A percentile compares a stretch with the other conserved stretches of the same genome.
These are phyloP conservation scores for Neostethus bicornis DNA, from an alignment of 2,797 vertebrate genomes.

Conservation along the genomic window DNA sequence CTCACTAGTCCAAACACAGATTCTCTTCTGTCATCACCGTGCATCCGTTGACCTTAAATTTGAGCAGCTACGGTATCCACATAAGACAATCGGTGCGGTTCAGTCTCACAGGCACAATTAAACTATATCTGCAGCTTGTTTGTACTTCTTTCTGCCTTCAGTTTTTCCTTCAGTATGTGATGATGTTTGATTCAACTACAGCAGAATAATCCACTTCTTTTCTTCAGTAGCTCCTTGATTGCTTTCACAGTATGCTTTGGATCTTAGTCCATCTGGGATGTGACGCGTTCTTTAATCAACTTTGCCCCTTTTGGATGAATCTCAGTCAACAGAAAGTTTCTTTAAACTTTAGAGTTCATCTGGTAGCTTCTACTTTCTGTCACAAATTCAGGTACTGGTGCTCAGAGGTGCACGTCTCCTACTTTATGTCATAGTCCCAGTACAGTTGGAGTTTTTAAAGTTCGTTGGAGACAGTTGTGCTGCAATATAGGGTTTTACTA, in stretches of 20 bases:
- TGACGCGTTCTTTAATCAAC: not conserved
- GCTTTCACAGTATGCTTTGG: not conserved
- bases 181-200: not conserved
- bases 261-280: slow-evolving; percentile 2
- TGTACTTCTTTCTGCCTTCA: not conserved
- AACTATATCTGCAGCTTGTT: not conserved
- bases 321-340: not conserved
- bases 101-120: no score
- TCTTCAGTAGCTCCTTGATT: not conserved
- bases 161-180: not conserved
- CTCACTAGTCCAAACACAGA: slow-evolving; percentile 13
- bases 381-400: no score
- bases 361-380: slow-evolving; percentile 2
- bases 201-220: not conserved
- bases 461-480: no score
- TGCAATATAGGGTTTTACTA: no score
- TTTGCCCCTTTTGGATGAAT: no score
- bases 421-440: no score
- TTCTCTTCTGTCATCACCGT: no score
- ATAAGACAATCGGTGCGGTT: no score
- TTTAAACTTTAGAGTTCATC: not conserved
- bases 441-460: no score
- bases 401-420: no score
- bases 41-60: slow-evolving; percentile 17
- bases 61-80: no score